Percentiles rank a stretch among this genome's conserved stretches.
phyloP scores from a whole-genome alignment of 1,140 invertebrate genomes.

The Hylyphantes graminicola region DNA sequence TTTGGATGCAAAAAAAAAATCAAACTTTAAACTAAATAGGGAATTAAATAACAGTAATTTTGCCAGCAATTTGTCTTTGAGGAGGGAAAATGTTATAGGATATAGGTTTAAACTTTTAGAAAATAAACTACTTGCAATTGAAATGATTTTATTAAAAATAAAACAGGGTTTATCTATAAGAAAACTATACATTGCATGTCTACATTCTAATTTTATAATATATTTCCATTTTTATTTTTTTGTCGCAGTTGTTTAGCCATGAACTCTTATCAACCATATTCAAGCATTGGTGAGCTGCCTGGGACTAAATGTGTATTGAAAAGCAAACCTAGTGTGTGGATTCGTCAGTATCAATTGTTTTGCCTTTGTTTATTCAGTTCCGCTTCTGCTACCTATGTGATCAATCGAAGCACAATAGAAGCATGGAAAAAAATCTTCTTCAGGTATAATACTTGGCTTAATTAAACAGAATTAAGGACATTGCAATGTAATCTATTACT shows the following conservation, averaged over 20 bases:
- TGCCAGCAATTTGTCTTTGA: too few species aligned
- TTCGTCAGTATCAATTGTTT: conserved; percentile 83
- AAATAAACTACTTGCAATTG: too few species aligned
- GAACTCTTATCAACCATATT: conserved; percentile 61
- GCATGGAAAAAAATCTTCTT: conserved; percentile 86
- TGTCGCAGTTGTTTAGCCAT: conserved; percentile 70
- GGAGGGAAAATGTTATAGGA: too few species aligned
- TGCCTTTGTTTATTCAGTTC: conserved; percentile 84
- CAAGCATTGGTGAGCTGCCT: neutral
- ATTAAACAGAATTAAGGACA: neutral
- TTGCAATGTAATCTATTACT: too few species aligned
- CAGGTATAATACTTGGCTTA: conserved; percentile 73
- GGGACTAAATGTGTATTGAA: conserved; percentile 71
- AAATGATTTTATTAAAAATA: too few species aligned
- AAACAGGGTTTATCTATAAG: too few species aligned
- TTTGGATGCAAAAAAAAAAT: too few species aligned
- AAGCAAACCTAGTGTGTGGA: conserved; percentile 80
- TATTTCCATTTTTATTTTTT: conserved; percentile 11
- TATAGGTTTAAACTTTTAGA: too few species aligned
- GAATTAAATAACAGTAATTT: too few species aligned
- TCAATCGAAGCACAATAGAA: conserved; percentile 83
- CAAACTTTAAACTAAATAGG: too few species aligned
- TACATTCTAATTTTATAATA: neutral
- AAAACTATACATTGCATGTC: too few species aligned
- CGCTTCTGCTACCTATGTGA: conserved; percentile 92